phyloP scores from a whole-genome alignment of 1,140 invertebrate genomes.

The Lerema accius region DNA sequence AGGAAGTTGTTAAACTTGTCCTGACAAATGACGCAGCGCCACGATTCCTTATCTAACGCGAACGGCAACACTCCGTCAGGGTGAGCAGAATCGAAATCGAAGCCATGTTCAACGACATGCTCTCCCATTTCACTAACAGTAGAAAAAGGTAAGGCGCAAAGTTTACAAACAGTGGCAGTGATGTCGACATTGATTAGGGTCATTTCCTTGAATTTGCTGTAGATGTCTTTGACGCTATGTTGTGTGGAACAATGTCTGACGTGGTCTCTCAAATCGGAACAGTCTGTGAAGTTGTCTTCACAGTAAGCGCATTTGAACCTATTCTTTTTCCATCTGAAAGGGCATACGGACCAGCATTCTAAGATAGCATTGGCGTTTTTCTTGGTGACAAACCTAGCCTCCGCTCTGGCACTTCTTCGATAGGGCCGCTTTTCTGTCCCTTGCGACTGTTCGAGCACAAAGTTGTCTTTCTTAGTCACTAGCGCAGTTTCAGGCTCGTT shows the following conservation, averaged over 20 bases:
- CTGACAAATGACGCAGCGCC: conserved; percentile 67
- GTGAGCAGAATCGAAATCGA: conserved; percentile 53
- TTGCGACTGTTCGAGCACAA: conserved; percentile 27
- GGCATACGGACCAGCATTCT: conserved; percentile 62
- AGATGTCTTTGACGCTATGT: conserved; percentile 65
- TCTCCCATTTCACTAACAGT: conserved; percentile 53
- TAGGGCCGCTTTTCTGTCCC: conserved; percentile 51
- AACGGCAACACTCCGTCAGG: conserved; percentile 72
- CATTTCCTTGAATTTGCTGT: conserved; percentile 75
- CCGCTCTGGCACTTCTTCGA: conserved; percentile 61
- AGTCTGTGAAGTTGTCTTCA: conserved; percentile 64
- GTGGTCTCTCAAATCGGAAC: conserved; percentile 53
- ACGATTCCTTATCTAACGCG: conserved; percentile 59
- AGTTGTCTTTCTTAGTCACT: conserved; percentile 39
- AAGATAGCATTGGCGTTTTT: conserved; percentile 64
- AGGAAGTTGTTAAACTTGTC: conserved; percentile 72
- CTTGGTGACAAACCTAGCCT: conserved; percentile 64
- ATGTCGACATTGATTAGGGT: conserved; percentile 68
- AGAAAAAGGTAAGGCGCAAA: conserved; percentile 50
- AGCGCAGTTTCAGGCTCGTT: conserved; percentile 46
- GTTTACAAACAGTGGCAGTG: conserved; percentile 52
- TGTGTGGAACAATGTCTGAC: conserved; percentile 50
- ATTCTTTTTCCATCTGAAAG: conserved; percentile 73
- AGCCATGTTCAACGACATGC: conserved; percentile 61
- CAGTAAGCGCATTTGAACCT: conserved; percentile 73